Evolutionary conservation across 2,797 vertebrate species (phyloP).

Genomic region (Acanthornis magna): DNA sequence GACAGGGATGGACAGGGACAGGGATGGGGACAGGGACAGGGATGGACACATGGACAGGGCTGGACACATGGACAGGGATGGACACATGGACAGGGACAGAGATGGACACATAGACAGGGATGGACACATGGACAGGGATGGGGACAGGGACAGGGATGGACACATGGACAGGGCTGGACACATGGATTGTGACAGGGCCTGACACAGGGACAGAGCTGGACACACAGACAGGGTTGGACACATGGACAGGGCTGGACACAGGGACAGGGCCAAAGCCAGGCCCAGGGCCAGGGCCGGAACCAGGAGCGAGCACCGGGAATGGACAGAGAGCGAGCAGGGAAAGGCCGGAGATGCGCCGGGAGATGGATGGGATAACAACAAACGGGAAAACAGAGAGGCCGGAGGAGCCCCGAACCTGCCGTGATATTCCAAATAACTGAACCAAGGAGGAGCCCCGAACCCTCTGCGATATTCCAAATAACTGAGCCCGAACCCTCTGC

Average conservation of each 20-base stretch:
- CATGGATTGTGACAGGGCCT: not conserved
- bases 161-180: too few species aligned
- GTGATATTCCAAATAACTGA: too few species aligned
- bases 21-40: not conserved
- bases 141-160: too few species aligned
- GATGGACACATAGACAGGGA: too few species aligned
- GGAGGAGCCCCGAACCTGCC: too few species aligned
- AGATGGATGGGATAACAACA: not conserved
- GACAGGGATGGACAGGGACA: not conserved
- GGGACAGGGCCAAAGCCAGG: too few species aligned
- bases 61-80: too few species aligned
- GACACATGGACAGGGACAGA: not conserved
- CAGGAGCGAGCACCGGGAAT: not conserved
- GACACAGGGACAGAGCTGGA: too few species aligned
- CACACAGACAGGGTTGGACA: not conserved
- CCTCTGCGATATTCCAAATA: too few species aligned
- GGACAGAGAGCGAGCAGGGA: not conserved
- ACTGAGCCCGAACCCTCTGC: too few species aligned
- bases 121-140: too few species aligned
- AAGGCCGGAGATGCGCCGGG: not conserved
- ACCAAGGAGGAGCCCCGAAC: too few species aligned
- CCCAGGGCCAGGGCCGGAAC: not conserved
- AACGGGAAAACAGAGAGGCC: not conserved
- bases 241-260: not conserved
- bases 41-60: not conserved